Evolutionary conservation across 2,113 vertebrate species (phyloP).

Genomic region (Tachysurus vachellii): DNA sequence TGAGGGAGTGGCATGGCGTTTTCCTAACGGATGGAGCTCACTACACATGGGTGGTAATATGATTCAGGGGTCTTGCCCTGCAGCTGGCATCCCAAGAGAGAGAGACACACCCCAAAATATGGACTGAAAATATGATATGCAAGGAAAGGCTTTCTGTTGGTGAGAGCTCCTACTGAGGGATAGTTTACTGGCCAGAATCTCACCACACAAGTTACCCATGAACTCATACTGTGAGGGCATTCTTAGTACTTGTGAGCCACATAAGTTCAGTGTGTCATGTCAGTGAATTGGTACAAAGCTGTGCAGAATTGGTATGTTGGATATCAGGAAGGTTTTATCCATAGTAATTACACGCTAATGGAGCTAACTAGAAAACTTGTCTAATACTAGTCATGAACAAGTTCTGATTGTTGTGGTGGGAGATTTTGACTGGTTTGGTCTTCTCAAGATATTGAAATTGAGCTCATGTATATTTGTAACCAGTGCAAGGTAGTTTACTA

Average conservation of each 20-base stretch:
- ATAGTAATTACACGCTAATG: background rate
- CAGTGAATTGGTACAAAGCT: background rate
- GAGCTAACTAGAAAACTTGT: background rate
- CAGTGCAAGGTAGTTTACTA: background rate
- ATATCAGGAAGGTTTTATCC: background rate
- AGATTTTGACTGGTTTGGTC: background rate
- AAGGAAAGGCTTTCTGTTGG: background rate
- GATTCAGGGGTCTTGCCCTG: slow-evolving; percentile 33
- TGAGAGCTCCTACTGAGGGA: background rate
- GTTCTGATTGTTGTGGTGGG: background rate
- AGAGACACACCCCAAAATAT: slow-evolving; percentile 14
- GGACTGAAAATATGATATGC: background rate
- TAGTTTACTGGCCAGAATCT: background rate
- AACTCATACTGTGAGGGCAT: background rate
- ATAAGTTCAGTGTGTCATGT: background rate
- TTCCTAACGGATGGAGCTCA: slow-evolving; percentile 14
- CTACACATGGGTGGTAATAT: slow-evolving; percentile 40
- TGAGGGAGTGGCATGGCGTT: slow-evolving; percentile 23
- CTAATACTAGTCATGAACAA: background rate
- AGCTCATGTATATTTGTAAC: background rate
- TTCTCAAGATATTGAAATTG: background rate
- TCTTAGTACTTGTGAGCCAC: background rate
- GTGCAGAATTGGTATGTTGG: background rate
- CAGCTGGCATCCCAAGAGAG: slow-evolving; percentile 48
- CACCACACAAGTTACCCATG: background rate